A percentile compares a stretch with the other conserved stretches of the same genome.
Conservation (phyloP, 37 sponge, comb jelly and placozoan species). For the Tethya wilhelma region DNA sequence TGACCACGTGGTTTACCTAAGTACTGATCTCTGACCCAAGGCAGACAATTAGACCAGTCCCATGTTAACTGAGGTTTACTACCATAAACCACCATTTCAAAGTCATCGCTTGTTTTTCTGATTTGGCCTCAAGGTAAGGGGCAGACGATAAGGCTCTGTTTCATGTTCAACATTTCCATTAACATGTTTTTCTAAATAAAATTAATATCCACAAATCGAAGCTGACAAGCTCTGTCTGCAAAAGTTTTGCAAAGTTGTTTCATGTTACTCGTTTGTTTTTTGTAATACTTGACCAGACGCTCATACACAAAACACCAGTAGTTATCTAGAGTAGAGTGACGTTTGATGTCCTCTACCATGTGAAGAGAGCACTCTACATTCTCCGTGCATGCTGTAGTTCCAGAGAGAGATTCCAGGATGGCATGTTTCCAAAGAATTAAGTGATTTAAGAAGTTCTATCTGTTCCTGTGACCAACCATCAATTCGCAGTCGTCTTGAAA, state of each 20-base stretch:
- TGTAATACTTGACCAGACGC: not conserved
- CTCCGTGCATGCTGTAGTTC: not conserved
- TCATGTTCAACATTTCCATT: too few species aligned
- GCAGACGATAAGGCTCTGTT: too few species aligned
- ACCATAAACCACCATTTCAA: too few species aligned
- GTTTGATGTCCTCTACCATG: not conserved
- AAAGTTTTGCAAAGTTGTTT: constrained; percentile 12
- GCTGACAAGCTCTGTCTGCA: constrained; percentile 6
- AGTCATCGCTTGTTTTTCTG: too few species aligned
- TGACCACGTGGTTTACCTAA: too few species aligned
- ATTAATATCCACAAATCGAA: not conserved
- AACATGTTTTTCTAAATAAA: too few species aligned
- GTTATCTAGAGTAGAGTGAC: not conserved
- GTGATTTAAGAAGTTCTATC: not conserved
- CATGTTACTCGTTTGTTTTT: not conserved
- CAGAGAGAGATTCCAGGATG: not conserved
- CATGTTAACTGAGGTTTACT: too few species aligned
- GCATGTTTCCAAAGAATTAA: not conserved
- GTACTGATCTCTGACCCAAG: too few species aligned
- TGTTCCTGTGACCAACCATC: not conserved
- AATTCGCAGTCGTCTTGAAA: not conserved
- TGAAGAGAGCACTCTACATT: not conserved
- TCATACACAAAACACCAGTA: not conserved
- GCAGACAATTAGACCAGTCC: too few species aligned
- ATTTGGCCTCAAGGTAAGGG: too few species aligned